Conservation (phyloP, 2,797 vertebrate species). For the Pachyuromys duprasi region DNA sequence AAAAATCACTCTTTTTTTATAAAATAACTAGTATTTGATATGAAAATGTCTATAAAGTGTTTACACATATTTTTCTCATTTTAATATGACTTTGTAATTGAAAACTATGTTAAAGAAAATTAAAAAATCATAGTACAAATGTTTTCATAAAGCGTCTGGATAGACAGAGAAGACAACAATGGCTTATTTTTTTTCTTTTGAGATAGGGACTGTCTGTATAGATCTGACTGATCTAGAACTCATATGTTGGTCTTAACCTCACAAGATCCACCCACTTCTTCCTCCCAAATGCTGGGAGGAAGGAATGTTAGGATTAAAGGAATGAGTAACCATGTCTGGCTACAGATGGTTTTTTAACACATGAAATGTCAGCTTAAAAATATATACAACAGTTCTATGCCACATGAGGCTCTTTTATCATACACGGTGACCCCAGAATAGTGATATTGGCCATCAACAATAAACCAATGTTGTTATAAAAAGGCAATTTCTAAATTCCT, state of each 20-base stretch:
- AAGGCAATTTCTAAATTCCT: background rate
- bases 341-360: background rate
- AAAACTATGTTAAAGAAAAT: conserved; percentile 73
- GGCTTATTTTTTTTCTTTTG: background rate
- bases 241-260: background rate
- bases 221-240: background rate
- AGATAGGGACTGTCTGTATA: background rate
- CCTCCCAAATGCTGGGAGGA: background rate
- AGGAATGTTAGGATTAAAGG: no score
- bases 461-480: background rate
- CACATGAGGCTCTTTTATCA: conserved; percentile 61
- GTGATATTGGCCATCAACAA: background rate
- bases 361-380: conserved; percentile 73
- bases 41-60: conserved; percentile 82
- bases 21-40: conserved; percentile 81
- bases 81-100: conserved; percentile 90
- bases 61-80: conserved; percentile 65
- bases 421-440: conserved; percentile 47
- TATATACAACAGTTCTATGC: conserved; percentile 63
- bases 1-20: conserved; percentile 35
- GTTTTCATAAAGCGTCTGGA: conserved; percentile 65
- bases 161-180: background rate
- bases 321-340: background rate
- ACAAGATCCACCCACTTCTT: background rate
- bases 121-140: conserved; percentile 42